Conservation (phyloP, 2,113 vertebrate genomes). For the Saiga tatarica region DNA sequence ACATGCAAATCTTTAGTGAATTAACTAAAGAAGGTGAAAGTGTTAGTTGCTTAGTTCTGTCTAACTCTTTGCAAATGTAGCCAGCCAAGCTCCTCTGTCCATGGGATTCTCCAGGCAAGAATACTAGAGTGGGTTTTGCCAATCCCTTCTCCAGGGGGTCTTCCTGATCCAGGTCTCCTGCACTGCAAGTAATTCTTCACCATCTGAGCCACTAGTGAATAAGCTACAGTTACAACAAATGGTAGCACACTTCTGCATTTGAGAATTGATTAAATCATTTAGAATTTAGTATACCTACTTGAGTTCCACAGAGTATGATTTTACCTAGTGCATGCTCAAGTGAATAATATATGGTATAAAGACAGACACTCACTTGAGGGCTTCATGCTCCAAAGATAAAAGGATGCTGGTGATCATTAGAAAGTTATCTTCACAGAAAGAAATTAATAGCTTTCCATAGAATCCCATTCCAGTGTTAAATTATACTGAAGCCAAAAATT, state of each 20-base stretch:
- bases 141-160: background rate
- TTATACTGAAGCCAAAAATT: slow-evolving; percentile 12
- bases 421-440: background rate
- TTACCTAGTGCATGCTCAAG: background rate
- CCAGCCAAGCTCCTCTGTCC: background rate
- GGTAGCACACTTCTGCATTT: background rate
- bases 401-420: background rate
- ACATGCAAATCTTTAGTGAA: background rate
- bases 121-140: background rate
- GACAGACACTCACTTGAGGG: slow-evolving; percentile 14
- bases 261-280: slow-evolving; percentile 4
- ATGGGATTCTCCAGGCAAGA: background rate
- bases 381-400: background rate
- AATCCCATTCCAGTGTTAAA: slow-evolving; percentile 25
- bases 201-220: background rate
- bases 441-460: slow-evolving; percentile 50
- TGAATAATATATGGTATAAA: background rate
- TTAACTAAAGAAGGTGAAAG: background rate
- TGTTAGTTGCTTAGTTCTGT: background rate
- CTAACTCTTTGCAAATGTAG: background rate
- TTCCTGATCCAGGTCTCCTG: background rate
- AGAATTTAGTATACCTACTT: background rate
- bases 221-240: background rate
- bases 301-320: background rate
- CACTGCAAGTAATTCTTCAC: background rate